A percentile compares a stretch with the other conserved stretches of the same genome.
These are phyloP conservation scores for Arothron firmamentum DNA, from an alignment of 2,113 vertebrate species.

Conservation along the genomic window DNA sequence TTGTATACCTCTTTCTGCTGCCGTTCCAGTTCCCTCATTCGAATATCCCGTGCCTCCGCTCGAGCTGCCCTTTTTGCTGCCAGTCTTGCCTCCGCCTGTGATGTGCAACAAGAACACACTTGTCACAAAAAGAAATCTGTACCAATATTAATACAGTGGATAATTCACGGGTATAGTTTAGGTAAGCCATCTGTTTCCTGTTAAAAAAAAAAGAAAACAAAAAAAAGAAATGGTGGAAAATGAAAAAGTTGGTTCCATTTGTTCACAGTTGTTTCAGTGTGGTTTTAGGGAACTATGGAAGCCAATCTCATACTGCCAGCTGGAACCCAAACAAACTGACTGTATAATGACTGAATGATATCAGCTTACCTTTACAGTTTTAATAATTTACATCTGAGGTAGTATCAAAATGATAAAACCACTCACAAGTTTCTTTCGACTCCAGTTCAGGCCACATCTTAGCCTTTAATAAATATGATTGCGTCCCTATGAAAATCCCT, in stretches of 20 bases:
- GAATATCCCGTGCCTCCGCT: conserved; percentile 95
- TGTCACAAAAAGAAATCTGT: conserved; percentile 16
- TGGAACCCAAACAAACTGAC: background rate
- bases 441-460: too few species aligned
- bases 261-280: background rate
- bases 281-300: background rate
- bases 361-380: too few species aligned
- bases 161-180: conserved; percentile 1
- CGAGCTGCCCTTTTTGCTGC: conserved; percentile 94
- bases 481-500: too few species aligned
- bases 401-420: too few species aligned
- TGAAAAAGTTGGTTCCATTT: background rate
- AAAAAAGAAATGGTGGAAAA: background rate
- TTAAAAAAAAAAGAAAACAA: background rate
- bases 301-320: background rate
- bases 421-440: too few species aligned
- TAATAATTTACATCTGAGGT: too few species aligned
- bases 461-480: too few species aligned
- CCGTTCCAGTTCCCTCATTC: conserved; percentile 94
- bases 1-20: conserved; percentile 92
- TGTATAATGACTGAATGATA: too few species aligned
- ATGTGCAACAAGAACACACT: conserved; percentile 51
- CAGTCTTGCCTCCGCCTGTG: conserved; percentile 92
- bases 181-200: background rate
- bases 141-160: conserved; percentile 2